phyloP scores from a whole-genome alignment of 2,888 invertebrate species.

The Drosophila nr. fundita region DNA sequence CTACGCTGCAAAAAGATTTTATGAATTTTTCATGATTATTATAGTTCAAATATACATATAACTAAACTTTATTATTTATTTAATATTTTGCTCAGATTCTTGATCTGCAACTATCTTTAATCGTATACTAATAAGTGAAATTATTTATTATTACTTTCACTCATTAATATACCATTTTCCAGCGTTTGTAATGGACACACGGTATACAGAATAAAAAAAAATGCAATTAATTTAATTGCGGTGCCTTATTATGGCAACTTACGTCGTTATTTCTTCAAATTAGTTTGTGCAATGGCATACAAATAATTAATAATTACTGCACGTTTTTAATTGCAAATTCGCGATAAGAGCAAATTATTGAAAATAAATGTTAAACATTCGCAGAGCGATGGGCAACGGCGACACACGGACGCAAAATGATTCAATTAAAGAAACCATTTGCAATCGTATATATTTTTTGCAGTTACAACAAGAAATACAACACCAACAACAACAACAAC shows the following conservation, averaged over 20 bases:
- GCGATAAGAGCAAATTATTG: constrained; percentile 71
- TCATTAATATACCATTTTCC: too few species aligned
- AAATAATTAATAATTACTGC: constrained; percentile 57
- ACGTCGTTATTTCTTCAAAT: constrained; percentile 22
- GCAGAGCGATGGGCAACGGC: constrained; percentile 27
- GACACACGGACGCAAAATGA: constrained; percentile 56
- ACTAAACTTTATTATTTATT: background rate
- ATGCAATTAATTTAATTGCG: constrained; percentile 25
- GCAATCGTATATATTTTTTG: constrained; percentile 54
- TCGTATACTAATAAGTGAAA: background rate
- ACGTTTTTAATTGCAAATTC: constrained; percentile 61
- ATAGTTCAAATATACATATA: background rate
- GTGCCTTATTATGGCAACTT: constrained; percentile 15
- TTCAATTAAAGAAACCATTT: constrained; percentile 79
- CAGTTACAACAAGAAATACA: constrained; percentile 9
- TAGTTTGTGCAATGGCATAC: constrained; percentile 21
- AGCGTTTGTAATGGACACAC: background rate
- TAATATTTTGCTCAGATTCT: background rate
- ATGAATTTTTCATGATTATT: background rate
- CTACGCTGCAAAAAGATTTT: background rate
- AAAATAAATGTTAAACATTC: constrained; percentile 54
- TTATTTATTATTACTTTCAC: background rate
- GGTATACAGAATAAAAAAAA: background rate
- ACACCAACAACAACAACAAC: constrained; percentile 21
- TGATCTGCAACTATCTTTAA: background rate